Conservation (phyloP, 1,140 invertebrate genomes). For the Drepana arcuata region DNA sequence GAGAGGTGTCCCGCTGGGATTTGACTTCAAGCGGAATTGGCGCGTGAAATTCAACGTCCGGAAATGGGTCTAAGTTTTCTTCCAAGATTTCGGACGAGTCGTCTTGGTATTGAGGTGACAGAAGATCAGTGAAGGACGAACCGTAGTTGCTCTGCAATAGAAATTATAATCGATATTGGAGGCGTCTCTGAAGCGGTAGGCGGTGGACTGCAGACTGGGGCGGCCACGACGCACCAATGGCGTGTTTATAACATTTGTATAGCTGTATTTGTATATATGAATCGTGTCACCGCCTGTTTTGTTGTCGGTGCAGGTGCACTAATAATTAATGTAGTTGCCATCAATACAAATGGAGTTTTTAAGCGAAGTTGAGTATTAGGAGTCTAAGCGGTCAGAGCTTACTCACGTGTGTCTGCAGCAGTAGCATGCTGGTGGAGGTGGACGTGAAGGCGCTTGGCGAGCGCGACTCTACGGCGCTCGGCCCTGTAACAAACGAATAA, state of each 20-base stretch:
- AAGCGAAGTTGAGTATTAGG: too few relatives aligned
- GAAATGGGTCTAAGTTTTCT: conserved; percentile 69
- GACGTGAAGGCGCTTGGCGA: conserved; percentile 61
- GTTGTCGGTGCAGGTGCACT: conserved; percentile 17
- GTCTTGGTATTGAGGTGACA: conserved; percentile 69
- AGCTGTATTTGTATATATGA: conserved; percentile 4
- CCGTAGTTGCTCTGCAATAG: conserved; percentile 72
- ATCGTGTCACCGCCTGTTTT: conserved; percentile 7
- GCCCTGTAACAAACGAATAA: conserved; percentile 56
- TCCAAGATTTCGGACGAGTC: conserved; percentile 68
- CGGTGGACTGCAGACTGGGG: conserved; percentile 40
- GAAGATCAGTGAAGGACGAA: conserved; percentile 70
- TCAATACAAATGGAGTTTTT: too few relatives aligned
- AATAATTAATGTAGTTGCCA: conserved; percentile 11
- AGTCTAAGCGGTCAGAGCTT: too few relatives aligned
- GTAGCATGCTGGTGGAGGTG: conserved; percentile 71
- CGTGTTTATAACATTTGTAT: conserved; percentile 22
- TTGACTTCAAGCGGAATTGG: conserved; percentile 53
- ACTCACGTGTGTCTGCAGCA: conserved; percentile 72
- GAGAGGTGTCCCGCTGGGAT: conserved; percentile 47
- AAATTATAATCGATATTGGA: conserved; percentile 57
- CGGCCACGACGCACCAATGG: conserved; percentile 50
- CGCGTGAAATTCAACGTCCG: conserved; percentile 69
- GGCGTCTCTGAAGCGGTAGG: conserved; percentile 47
- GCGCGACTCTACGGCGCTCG: conserved; percentile 66